These are phyloP conservation scores for Acridotheres tristis DNA, from an alignment of 2,797 vertebrate species.

Conservation along the genomic window DNA sequence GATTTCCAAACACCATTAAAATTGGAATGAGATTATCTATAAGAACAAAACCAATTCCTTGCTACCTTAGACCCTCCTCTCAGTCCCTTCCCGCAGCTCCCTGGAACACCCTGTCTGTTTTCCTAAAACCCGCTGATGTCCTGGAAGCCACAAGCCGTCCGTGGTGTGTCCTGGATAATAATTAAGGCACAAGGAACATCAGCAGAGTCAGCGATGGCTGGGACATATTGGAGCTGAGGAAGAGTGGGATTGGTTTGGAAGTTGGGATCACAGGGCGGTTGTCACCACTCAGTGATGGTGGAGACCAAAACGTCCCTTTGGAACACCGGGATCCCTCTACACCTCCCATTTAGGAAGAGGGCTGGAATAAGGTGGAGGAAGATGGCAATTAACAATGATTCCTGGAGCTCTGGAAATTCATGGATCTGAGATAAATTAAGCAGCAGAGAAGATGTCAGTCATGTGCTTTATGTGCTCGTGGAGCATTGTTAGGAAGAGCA, in stretches of 20 bases:
- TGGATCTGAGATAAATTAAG: not conserved
- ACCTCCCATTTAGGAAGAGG: not conserved
- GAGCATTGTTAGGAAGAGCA: accelerated
- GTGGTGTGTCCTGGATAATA: accelerated
- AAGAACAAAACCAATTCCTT: not conserved
- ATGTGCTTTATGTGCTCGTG: accelerated
- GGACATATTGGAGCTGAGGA: not conserved
- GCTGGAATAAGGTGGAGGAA: not conserved
- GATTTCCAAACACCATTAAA: not conserved
- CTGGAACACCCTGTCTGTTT: not conserved
- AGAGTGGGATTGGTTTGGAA: not conserved
- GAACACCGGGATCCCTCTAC: not conserved
- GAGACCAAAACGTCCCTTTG: not conserved
- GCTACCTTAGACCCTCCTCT: not conserved
- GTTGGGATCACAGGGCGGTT: not conserved
- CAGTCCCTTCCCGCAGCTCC: not conserved
- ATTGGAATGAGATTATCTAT: not conserved
- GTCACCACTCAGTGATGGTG: accelerated
- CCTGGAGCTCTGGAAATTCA: not conserved
- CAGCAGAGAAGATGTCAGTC: not conserved
- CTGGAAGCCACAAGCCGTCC: not conserved
- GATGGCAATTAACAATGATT: not conserved
- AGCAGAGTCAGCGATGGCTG: not conserved
- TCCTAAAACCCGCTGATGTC: not conserved
- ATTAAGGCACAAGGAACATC: not conserved